Percentiles rank a stretch among this genome's conserved stretches.
Evolutionary conservation across 2,888 invertebrate species (phyloP).

Genomic region (Anarsia innoxiella): DNA sequence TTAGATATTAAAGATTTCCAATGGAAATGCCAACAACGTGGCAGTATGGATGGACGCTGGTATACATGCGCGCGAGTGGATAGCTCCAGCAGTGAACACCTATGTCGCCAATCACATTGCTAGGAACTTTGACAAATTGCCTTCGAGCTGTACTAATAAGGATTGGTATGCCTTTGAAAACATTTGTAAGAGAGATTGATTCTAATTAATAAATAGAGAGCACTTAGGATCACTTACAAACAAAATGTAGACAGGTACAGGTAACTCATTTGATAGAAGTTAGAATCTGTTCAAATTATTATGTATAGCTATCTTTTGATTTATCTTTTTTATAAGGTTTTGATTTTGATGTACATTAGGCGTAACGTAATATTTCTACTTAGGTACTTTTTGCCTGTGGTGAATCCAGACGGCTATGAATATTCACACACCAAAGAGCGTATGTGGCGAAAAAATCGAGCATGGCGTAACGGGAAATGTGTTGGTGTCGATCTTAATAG

Average conservation of each 20-base stretch:
- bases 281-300: too few species aligned
- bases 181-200: neutral
- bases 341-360: too few species aligned
- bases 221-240: too few species aligned
- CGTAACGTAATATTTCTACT: too few species aligned
- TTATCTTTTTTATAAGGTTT: too few species aligned
- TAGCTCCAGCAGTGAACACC: conserved; percentile 86
- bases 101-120: conserved; percentile 83
- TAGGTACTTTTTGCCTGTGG: conserved; percentile 82
- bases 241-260: too few species aligned
- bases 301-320: too few species aligned
- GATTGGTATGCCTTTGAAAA: conserved; percentile 82
- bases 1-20: conserved; percentile 80
- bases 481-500: conserved; percentile 87
- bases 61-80: conserved; percentile 95
- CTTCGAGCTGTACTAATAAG: conserved; percentile 81
- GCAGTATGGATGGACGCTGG: conserved; percentile 87
- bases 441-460: conserved; percentile 87
- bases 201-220: too few species aligned
- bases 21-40: conserved; percentile 76
- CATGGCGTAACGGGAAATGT: conserved; percentile 65
- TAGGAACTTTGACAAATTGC: conserved; percentile 79
- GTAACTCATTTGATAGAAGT: too few species aligned
- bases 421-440: conserved; percentile 86
- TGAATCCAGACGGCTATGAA: conserved; percentile 92